Evolutionary conservation across 2,888 invertebrate species (phyloP).

Genomic region (Volucella bombylans): DNA sequence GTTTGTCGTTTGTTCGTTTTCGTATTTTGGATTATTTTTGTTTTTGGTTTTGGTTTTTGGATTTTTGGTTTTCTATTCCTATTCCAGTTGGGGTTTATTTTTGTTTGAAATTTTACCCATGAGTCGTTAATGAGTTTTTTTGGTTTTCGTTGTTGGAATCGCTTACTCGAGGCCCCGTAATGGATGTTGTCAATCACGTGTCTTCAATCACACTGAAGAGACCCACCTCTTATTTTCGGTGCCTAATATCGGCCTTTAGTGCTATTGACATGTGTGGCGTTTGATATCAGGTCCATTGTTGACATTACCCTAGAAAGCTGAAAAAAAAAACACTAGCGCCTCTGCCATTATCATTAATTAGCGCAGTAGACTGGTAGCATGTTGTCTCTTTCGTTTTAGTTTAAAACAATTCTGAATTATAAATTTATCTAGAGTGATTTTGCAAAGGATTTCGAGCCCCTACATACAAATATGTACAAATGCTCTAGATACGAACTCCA

Average conservation of each 20-base stretch:
- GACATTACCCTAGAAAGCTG: conserved; percentile 43
- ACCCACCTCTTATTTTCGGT: conserved; percentile 19
- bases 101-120: conserved; percentile 34
- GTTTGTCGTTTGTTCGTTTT: conserved; percentile 16
- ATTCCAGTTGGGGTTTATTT: neutral
- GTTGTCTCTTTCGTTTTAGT: too few relatives aligned
- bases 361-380: neutral
- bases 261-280: conserved; percentile 5
- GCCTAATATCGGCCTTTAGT: conserved; percentile 2
- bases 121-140: conserved; percentile 54
- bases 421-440: too few relatives aligned
- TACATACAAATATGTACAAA: too few relatives aligned
- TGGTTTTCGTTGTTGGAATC: conserved; percentile 6
- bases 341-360: conserved; percentile 41
- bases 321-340: conserved; percentile 13
- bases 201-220: neutral
- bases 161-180: conserved; percentile 14
- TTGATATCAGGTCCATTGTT: conserved; percentile 44
- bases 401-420: too few relatives aligned
- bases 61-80: conserved; percentile 3
- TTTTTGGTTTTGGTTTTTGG: neutral
- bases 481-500: too few relatives aligned
- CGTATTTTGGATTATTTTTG: neutral
- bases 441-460: too few relatives aligned
- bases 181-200: conserved; percentile 61